phyloP scores from a whole-genome alignment of 1,140 invertebrate genomes.

The Saxidomus purpurata region DNA sequence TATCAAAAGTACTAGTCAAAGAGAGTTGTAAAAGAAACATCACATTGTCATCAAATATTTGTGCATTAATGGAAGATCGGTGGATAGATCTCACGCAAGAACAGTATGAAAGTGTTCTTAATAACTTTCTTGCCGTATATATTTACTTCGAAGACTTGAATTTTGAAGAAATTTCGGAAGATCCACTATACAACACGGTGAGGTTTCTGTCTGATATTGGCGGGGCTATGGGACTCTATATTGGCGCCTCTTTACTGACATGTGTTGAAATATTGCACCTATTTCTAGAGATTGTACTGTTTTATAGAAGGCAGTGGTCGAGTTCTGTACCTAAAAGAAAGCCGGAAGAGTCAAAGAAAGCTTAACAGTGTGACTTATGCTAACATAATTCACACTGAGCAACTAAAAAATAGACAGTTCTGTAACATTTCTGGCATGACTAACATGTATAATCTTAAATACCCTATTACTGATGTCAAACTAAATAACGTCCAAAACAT shows the following conservation, averaged over 20 bases:
- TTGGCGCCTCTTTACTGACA: slow-evolving; percentile 53
- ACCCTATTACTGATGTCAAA: no score
- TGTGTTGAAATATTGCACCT: slow-evolving; percentile 53
- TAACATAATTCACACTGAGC: no score
- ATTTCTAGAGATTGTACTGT: slow-evolving; percentile 4
- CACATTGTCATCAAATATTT: neutral
- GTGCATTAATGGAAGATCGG: neutral
- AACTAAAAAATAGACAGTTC: no score
- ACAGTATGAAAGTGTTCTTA: neutral
- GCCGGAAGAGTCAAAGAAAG: no score
- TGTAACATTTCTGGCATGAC: no score
- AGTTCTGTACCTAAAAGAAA: neutral
- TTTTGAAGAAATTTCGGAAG: slow-evolving; percentile 13
- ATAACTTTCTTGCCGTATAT: slow-evolving; percentile 21
- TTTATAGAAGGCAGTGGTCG: neutral
- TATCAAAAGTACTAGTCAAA: neutral
- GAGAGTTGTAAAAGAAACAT: slow-evolving; percentile 27
- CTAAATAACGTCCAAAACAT: no score
- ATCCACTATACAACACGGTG: slow-evolving; percentile 29
- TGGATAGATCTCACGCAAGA: neutral
- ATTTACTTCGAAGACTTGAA: slow-evolving; percentile 50
- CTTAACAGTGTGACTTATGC: no score
- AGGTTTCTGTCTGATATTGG: slow-evolving; percentile 65
- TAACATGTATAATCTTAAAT: no score
- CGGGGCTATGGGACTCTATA: slow-evolving; percentile 57